These are phyloP conservation scores for Orientallactaga bullata DNA, from an alignment of 2,113 vertebrate genomes.

Conservation along the genomic window DNA sequence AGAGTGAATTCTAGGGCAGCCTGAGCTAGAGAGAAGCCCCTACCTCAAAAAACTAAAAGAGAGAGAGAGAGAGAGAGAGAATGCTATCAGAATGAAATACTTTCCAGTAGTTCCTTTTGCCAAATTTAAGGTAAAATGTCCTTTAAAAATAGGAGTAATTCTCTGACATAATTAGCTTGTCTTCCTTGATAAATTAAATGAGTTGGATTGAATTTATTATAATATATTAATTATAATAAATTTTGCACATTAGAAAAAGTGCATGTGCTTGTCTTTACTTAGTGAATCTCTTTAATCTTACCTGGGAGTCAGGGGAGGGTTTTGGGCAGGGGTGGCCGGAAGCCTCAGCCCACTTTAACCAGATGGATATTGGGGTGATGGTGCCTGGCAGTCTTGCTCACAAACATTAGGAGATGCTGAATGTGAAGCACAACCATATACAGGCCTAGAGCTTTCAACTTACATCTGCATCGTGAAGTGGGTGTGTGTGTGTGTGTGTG, in stretches of 20 bases:
- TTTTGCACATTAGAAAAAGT: conserved; percentile 43
- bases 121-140: conserved; percentile 60
- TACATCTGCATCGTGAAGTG: neutral
- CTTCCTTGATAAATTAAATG: conserved; percentile 63
- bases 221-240: conserved; percentile 63
- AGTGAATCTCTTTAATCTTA: neutral
- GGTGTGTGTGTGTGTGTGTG: accelerated
- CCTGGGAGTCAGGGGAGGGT: neutral
- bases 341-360: neutral
- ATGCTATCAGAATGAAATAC: neutral
- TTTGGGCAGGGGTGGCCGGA: neutral
- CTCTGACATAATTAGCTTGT: conserved; percentile 62
- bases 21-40: too few relatives aligned
- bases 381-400: neutral
- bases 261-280: neutral
- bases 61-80: too few relatives aligned
- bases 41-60: too few relatives aligned
- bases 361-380: neutral
- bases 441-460: neutral
- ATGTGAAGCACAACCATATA: neutral
- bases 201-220: conserved; percentile 43
- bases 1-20: too few relatives aligned
- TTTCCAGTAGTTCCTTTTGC: conserved; percentile 36
- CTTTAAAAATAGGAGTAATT: conserved; percentile 69
- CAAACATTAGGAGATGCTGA: neutral